A percentile compares a stretch with the other conserved stretches of the same genome.
phyloP scores from a whole-genome alignment of 2,113 vertebrate genomes.

The Corydoras sp. region DNA sequence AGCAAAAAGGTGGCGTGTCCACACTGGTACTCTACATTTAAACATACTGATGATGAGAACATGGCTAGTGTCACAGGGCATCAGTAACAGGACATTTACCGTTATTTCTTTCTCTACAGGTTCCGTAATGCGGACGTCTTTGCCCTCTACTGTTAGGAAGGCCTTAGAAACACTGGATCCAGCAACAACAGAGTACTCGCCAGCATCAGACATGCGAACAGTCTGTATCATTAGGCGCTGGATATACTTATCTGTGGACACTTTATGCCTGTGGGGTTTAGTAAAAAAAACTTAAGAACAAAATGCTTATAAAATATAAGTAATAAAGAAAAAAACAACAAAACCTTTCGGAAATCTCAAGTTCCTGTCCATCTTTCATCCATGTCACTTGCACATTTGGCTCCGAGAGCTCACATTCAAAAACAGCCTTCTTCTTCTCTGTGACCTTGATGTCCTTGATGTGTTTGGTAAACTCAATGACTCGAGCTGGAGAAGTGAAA shows the following conservation, averaged over 20 bases:
- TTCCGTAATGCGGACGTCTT: constrained; percentile 84
- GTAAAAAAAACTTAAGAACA: constrained; percentile 10
- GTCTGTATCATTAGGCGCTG: constrained; percentile 90
- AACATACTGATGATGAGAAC: too few relatives aligned
- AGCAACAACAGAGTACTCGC: constrained; percentile 88
- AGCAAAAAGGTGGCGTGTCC: too few relatives aligned
- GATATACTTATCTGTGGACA: constrained; percentile 82
- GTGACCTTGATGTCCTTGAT: constrained; percentile 96
- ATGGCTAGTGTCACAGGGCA: neutral
- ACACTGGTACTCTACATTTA: too few relatives aligned
- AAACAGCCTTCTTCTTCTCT: constrained; percentile 91
- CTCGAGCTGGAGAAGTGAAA: constrained; percentile 71
- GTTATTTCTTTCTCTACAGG: constrained; percentile 73
- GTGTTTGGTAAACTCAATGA: constrained; percentile 96
- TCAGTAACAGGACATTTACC: constrained; percentile 57
- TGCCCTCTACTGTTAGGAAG: constrained; percentile 83
- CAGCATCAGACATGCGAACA: constrained; percentile 84
- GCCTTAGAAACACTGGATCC: constrained; percentile 88
- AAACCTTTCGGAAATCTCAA: constrained; percentile 81
- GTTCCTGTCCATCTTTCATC: constrained; percentile 95
- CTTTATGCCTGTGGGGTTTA: constrained; percentile 65
- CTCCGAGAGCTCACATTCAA: constrained; percentile 96
- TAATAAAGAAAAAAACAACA: constrained; percentile 1
- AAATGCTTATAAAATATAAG: neutral
- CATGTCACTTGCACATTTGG: constrained; percentile 89